Conservation (phyloP, 1,140 invertebrate species). For the Drosophila repleta region DNA sequence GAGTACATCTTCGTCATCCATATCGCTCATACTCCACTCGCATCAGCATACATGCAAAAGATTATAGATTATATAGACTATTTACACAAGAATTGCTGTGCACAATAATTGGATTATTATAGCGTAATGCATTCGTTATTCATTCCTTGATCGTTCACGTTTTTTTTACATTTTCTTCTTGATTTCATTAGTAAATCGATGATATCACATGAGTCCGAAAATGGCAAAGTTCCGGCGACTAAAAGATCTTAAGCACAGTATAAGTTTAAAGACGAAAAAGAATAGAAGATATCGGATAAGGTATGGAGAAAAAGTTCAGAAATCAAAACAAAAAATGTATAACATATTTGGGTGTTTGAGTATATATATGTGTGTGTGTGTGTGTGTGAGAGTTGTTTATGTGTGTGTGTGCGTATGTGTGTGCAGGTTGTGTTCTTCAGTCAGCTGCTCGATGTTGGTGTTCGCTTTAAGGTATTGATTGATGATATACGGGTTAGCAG, state of each 20-base stretch:
- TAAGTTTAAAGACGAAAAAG: constrained; percentile 25
- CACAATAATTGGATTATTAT: constrained; percentile 55
- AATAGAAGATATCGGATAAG: constrained; percentile 30
- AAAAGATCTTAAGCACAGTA: constrained; percentile 72
- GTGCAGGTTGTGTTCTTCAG: constrained; percentile 71
- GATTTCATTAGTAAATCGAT: constrained; percentile 74
- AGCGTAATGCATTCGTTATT: constrained; percentile 49
- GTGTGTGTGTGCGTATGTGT: constrained; percentile 50
- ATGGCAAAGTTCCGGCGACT: constrained; percentile 83
- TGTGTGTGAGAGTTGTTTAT: constrained; percentile 25
- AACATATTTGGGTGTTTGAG: constrained; percentile 24
- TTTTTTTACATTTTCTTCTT: constrained; percentile 75
- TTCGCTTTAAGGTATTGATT: constrained; percentile 33
- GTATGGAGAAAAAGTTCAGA: constrained; percentile 16
- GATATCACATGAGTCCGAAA: constrained; percentile 84
- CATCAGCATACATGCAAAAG: constrained; percentile 58
- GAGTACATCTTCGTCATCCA: constrained; percentile 37
- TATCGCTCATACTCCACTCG: constrained; percentile 55
- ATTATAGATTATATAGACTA: constrained; percentile 71
- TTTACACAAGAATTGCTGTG: constrained; percentile 71
- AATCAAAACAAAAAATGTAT: constrained; percentile 14
- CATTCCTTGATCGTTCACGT: constrained; percentile 44
- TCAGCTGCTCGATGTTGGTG: constrained; percentile 55
- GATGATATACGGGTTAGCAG: constrained; percentile 32
- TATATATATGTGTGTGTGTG: constrained; percentile 18